phyloP scores from a whole-genome alignment of 2,888 invertebrate species.

The Trachelus troglodyta region DNA sequence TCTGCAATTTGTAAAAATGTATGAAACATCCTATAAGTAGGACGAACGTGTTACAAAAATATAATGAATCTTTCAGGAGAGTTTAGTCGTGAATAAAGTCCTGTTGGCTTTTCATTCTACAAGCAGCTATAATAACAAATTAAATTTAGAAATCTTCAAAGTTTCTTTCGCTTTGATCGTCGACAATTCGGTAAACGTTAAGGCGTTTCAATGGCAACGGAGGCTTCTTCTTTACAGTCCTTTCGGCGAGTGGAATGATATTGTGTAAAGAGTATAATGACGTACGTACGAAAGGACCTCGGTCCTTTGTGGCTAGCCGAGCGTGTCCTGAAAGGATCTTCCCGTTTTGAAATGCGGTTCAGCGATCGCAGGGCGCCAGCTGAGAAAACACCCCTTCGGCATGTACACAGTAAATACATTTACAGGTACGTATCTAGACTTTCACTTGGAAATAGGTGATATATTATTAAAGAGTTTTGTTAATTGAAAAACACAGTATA shows the following conservation, averaged over 20 bases:
- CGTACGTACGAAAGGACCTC: conserved; percentile 50
- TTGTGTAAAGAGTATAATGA: conserved; percentile 65
- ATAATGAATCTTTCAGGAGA: conserved; percentile 63
- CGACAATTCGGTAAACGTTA: conserved; percentile 11
- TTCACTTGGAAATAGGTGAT: neutral
- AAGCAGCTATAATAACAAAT: conserved; percentile 65
- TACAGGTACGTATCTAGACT: neutral
- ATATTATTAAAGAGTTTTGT: neutral
- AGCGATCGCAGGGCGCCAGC: conserved; percentile 49
- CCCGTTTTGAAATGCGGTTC: conserved; percentile 24
- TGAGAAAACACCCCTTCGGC: conserved; percentile 60
- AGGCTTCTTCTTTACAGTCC: conserved; percentile 1
- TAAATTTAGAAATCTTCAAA: conserved; percentile 44
- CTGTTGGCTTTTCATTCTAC: conserved; percentile 41
- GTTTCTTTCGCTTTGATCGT: conserved; percentile 19
- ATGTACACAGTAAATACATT: neutral
- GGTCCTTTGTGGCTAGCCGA: conserved; percentile 64
- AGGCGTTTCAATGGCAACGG: conserved; percentile 2
- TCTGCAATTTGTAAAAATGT: neutral
- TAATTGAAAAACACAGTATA: neutral
- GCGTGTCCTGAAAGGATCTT: conserved; percentile 62
- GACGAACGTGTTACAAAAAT: conserved; percentile 56
- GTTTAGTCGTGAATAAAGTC: conserved; percentile 41
- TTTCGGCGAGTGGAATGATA: conserved; percentile 52
- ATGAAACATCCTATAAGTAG: neutral